Evolutionary conservation across 1,140 invertebrate species (phyloP), one percentile per base, ranked within the genome.

Genomic region (Drosophila suzukii): DNA sequence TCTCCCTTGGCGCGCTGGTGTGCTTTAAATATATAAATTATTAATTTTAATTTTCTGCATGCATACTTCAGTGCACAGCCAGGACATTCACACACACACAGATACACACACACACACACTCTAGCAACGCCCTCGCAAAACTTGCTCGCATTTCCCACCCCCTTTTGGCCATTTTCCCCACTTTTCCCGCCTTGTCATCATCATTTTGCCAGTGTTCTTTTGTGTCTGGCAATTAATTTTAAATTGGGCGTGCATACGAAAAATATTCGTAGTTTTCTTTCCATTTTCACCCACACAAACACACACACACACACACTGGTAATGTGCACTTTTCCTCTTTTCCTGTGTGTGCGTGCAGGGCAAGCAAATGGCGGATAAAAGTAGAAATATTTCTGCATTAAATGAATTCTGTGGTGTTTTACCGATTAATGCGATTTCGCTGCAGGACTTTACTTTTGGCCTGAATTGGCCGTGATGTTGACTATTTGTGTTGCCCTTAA

Each of bases 1-100:
- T 55, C 41, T 56, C 49, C 47, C 57, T 46, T 20, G 15, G 17
- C 34, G 50, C 51, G 70, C 47, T 66, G 39, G 34, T 55, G 58
- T 78, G 74, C 79, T 82, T 84, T 77, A 81, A 72, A 78, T 83
- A 81, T 81, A 91, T 91, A 81, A 91, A 91, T 90, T 91, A 91
- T 91, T 91, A 91, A 91, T 90, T 91, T 91, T 91, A 91, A 91
- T 91, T 91, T 91, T 91, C 90, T 91, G 90, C 90, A 91, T 91
- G 90, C 90, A 86, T 88, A 90, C 81, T 81, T 79, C 80, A 79
- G 57, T 77, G 78, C 82, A 89, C 83, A 88, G 56, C 11, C 56
- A 81, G 75, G 38, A 60, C 38, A 74, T 75, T 68, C 67, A 24
- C 46, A 57, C 66, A 30, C 59, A 66, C 53, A 50, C 51, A 54